These are phyloP conservation scores for Syrrhaptes paradoxus DNA, from an alignment of 2,113 vertebrate genomes.

Conservation along the genomic window DNA sequence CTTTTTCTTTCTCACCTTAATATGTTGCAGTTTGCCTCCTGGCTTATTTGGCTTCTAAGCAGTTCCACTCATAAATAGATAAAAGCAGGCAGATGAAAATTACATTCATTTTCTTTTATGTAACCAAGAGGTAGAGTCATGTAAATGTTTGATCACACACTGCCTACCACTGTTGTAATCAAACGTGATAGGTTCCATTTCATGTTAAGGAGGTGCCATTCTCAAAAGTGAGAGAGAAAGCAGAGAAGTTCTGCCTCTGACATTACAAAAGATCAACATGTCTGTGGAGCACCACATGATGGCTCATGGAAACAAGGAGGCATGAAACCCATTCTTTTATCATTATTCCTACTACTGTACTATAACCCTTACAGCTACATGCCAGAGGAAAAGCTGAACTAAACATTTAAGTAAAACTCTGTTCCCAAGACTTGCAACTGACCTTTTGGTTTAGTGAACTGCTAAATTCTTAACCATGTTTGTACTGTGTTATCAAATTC, in stretches of 20 bases:
- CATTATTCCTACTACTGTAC: not conserved
- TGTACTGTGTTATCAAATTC: not conserved
- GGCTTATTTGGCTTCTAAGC: constrained; percentile 40
- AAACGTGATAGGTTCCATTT: not conserved
- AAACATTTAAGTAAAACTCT: not conserved
- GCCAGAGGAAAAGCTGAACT: not conserved
- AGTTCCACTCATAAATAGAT: constrained; percentile 12
- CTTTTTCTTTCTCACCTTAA: constrained; percentile 50
- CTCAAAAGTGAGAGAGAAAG: not conserved
- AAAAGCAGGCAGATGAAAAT: constrained; percentile 49
- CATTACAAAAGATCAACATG: not conserved
- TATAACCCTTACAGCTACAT: not conserved
- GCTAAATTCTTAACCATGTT: not conserved
- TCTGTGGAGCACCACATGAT: not conserved
- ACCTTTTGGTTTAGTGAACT: not conserved
- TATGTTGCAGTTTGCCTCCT: constrained; percentile 43
- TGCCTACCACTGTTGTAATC: not conserved
- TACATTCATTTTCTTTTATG: constrained; percentile 47
- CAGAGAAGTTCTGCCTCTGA: not conserved
- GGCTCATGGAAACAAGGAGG: not conserved
- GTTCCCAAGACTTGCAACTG: not conserved
- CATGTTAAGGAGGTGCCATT: not conserved
- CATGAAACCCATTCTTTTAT: not conserved
- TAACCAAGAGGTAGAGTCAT: constrained; percentile 18
- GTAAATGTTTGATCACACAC: constrained; percentile 51